These are phyloP conservation scores for Limnodromus scolopaceus DNA, from an alignment of 2,797 vertebrate genomes.

Conservation along the genomic window DNA sequence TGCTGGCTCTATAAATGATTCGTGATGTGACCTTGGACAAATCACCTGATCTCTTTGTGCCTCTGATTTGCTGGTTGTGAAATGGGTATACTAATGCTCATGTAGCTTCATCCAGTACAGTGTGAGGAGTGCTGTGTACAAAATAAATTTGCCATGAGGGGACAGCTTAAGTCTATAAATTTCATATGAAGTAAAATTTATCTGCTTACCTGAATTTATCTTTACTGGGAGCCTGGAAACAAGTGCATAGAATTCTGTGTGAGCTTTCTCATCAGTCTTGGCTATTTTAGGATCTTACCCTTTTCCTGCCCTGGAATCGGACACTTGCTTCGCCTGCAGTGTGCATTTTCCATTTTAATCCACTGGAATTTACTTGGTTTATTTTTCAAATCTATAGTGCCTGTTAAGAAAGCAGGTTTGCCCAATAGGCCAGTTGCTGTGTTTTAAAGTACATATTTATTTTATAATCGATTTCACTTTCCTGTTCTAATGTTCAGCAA, in stretches of 20 bases:
- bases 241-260: background rate
- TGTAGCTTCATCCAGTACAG: background rate
- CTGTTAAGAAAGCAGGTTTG: background rate
- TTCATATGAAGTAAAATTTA: conserved; percentile 3
- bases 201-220: background rate
- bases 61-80: background rate
- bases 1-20: background rate
- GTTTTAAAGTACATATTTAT: conserved; percentile 1
- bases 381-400: background rate
- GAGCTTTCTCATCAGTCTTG: background rate
- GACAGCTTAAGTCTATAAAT: conserved; percentile 6
- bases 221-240: background rate
- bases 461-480: background rate
- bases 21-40: conserved; percentile 31
- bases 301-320: background rate
- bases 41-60: background rate
- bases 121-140: background rate
- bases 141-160: background rate
- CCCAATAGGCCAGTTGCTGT: background rate
- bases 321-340: background rate
- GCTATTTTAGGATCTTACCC: background rate
- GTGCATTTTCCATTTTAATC: background rate
- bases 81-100: background rate
- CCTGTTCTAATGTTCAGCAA: background rate
- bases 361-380: background rate